Evolutionary conservation across 2,113 vertebrate species (phyloP), one percentile per base, ranked within the genome.

Genomic region (Pelecanoides urinatrix): DNA sequence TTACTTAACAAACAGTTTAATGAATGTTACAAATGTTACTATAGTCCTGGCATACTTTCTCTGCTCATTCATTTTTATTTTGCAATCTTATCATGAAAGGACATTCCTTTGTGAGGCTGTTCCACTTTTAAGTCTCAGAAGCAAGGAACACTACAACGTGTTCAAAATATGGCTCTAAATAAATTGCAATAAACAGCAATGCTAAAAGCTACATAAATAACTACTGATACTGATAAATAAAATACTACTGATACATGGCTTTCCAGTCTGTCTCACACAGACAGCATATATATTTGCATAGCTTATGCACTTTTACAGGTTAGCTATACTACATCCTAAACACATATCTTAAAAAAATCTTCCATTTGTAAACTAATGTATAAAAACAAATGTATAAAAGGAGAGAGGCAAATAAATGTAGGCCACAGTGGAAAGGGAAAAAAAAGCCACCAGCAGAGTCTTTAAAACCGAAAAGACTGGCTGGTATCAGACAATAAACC

Each of bases 1-100:
- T 98, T 97, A 98, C 98, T 98, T 98, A 97, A 97, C 96, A 96
- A 98, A 98, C 94, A 97, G 83, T 94, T 97, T 97, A 98, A 98
- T 97, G 97, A 98, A 97, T 17, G 91, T 84, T 96, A 91, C 95
- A 86, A 97, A 94, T 92, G 82, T 97, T 91, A 88, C 92, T 97
- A 93, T 40, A 80, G 63, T 45, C 86, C 84, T 95, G 91, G 88
- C 95, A 92, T 87, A 94, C 45, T 94, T 47, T 92, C 66, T 67
- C 85, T 67, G 63, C 40, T 86, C 73, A 50, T 58, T 94, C 94
- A 81, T 90, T 97, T 95, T 86, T 61, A 86, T 80, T 85, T 92
- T 32, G 38, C 89, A 88, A 49, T 58, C 78, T 76, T 94, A 91
- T 30, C 59, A 62, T 62, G 62, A 94, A 93, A 97, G 65, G 38